These are phyloP conservation scores for Ophion slaviceki DNA, from an alignment of 2,888 invertebrate species.

Conservation along the genomic window DNA sequence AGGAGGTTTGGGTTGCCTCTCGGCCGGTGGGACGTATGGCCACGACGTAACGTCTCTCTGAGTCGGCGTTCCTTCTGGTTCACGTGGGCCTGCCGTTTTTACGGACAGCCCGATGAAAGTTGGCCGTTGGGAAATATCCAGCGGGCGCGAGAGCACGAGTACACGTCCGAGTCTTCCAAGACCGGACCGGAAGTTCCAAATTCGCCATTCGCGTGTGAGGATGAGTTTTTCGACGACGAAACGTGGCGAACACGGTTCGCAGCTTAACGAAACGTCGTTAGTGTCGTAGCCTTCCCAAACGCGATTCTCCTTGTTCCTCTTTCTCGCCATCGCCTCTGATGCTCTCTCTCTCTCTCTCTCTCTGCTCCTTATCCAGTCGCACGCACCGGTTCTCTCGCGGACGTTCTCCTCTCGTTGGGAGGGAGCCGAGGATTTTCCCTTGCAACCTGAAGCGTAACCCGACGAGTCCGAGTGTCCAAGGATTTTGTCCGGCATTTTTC, in stretches of 20 bases:
- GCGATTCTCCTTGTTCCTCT: background rate
- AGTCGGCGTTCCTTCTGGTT: background rate
- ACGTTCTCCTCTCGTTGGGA: background rate
- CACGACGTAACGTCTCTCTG: slow-evolving; percentile 14
- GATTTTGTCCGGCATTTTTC: background rate
- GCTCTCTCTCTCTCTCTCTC: background rate
- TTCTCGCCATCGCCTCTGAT: too few species aligned
- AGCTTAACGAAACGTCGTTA: background rate
- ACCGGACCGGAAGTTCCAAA: background rate
- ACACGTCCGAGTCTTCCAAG: background rate
- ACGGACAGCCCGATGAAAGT: slow-evolving; percentile 37
- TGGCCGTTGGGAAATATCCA: slow-evolving; percentile 12
- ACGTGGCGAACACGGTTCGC: background rate
- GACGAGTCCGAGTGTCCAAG: background rate
- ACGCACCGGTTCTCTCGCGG: background rate
- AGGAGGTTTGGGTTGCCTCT: slow-evolving; percentile 74
- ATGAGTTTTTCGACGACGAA: background rate
- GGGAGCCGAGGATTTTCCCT: background rate
- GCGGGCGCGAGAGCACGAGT: too few species aligned
- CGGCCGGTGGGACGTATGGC: slow-evolving; percentile 27
- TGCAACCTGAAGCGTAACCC: background rate
- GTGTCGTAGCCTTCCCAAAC: background rate
- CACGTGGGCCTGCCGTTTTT: background rate
- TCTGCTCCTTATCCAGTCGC: background rate
- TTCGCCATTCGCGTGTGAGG: background rate